These are phyloP conservation scores for Bradynema listronoti DNA, from an alignment of 1,140 invertebrate genomes.

Conservation along the genomic window DNA sequence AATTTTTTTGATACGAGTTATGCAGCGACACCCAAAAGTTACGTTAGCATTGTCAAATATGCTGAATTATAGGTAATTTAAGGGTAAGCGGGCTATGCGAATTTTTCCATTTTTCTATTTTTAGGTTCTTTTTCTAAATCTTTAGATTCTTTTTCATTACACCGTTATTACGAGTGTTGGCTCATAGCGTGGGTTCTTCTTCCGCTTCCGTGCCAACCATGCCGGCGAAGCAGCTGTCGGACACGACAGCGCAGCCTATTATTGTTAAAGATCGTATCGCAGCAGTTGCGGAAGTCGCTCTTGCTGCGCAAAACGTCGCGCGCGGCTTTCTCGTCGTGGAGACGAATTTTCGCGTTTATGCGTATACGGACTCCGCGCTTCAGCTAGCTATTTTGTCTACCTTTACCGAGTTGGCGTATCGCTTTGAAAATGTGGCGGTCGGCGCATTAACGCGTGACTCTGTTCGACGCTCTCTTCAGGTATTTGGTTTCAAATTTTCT, in stretches of 20 bases:
- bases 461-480: constrained; percentile 33
- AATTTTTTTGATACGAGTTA: too few relatives aligned
- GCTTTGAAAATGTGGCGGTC: constrained; percentile 36
- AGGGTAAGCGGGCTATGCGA: too few relatives aligned
- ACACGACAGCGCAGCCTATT: background rate
- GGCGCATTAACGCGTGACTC: constrained; percentile 28
- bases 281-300: background rate
- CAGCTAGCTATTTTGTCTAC: constrained; percentile 39
- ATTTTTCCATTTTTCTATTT: too few relatives aligned
- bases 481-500: background rate
- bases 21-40: too few relatives aligned
- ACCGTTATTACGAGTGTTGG: constrained; percentile 17
- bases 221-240: background rate
- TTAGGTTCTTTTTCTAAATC: too few relatives aligned
- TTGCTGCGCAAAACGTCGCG: background rate
- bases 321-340: constrained; percentile 41
- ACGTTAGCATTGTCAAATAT: too few relatives aligned
- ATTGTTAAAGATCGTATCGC: background rate
- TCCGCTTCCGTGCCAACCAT: constrained; percentile 4
- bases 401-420: constrained; percentile 33
- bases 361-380: constrained; percentile 41
- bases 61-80: too few relatives aligned
- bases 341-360: constrained; percentile 35
- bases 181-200: constrained; percentile 9
- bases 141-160: constrained; percentile 32